Evolutionary conservation across 1,140 invertebrate species (phyloP).

Genomic region (Mylabris phalerata): DNA sequence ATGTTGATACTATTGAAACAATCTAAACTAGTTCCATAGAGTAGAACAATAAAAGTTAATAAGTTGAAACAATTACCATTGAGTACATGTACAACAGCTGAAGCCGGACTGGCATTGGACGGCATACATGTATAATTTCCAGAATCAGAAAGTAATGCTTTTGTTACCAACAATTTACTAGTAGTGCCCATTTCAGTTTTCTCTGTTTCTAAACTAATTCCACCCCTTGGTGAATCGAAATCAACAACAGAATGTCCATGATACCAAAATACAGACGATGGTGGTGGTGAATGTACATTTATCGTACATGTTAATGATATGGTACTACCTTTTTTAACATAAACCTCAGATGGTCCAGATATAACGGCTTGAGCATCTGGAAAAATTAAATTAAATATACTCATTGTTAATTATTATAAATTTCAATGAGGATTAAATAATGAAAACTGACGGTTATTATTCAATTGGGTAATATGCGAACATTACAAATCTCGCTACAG

Average conservation of each 20-base stretch:
- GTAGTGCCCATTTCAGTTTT: constrained; percentile 82
- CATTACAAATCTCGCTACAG: no score
- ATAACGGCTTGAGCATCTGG: constrained; percentile 81
- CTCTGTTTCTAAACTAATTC: constrained; percentile 85
- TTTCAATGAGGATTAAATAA: no score
- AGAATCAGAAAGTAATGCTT: constrained; percentile 75
- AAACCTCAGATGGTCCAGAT: constrained; percentile 76
- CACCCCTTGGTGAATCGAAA: constrained; percentile 77
- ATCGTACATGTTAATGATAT: constrained; percentile 84
- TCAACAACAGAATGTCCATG: constrained; percentile 73
- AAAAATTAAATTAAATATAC: constrained; percentile 35
- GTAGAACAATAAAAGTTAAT: no score
- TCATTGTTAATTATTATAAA: no score
- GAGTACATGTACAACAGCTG: constrained; percentile 80
- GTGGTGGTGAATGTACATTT: constrained; percentile 77
- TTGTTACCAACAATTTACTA: constrained; percentile 80
- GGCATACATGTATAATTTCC: constrained; percentile 86
- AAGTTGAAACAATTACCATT: constrained; percentile 59
- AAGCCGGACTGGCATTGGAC: constrained; percentile 79
- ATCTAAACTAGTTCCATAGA: no score
- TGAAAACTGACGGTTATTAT: no score
- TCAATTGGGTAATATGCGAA: no score
- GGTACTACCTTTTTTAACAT: constrained; percentile 84
- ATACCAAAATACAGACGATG: constrained; percentile 71
- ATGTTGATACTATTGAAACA: no score